A percentile compares a stretch with the other conserved stretches of the same genome.
Conservation (phyloP, 2,113 vertebrate species). For the Limnothrissa miodon region DNA sequence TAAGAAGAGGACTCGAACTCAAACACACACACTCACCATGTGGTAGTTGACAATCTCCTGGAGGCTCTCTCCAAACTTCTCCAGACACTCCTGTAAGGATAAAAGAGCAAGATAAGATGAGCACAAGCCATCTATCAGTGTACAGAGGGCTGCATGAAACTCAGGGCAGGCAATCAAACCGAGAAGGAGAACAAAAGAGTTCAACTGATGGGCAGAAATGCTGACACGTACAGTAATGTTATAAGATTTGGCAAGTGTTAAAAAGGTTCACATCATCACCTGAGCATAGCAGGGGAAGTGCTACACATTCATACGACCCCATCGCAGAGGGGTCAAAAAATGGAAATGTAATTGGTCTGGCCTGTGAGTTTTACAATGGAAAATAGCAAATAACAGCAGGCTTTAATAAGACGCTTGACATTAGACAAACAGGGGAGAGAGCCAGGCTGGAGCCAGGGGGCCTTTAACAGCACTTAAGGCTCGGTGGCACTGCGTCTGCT, state of each 20-base stretch:
- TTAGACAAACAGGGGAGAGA: conserved; percentile 48
- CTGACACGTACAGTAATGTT: neutral
- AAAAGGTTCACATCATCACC: neutral
- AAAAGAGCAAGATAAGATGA: conserved; percentile 33
- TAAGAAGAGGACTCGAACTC: neutral
- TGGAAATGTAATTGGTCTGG: conserved; percentile 50
- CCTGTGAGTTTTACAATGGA: conserved; percentile 57
- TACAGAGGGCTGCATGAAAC: neutral
- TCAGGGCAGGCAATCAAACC: neutral
- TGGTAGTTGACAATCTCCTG: conserved; percentile 98
- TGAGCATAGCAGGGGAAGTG: neutral
- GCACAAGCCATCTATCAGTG: neutral
- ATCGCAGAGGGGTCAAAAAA: conserved; percentile 13
- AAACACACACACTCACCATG: conserved; percentile 76
- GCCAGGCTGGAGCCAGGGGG: conserved; percentile 45
- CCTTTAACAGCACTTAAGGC: conserved; percentile 61
- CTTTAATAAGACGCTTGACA: conserved; percentile 63
- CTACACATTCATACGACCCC: neutral
- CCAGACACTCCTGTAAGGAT: conserved; percentile 84
- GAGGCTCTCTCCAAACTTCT: conserved; percentile 92
- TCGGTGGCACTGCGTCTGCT: conserved; percentile 52
- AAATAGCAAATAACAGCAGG: conserved; percentile 58
- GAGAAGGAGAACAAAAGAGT: neutral
- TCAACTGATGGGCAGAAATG: neutral
- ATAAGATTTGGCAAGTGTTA: neutral